phyloP scores from a whole-genome alignment of 2,888 invertebrate species.

The Ornithoptera alexandrae region DNA sequence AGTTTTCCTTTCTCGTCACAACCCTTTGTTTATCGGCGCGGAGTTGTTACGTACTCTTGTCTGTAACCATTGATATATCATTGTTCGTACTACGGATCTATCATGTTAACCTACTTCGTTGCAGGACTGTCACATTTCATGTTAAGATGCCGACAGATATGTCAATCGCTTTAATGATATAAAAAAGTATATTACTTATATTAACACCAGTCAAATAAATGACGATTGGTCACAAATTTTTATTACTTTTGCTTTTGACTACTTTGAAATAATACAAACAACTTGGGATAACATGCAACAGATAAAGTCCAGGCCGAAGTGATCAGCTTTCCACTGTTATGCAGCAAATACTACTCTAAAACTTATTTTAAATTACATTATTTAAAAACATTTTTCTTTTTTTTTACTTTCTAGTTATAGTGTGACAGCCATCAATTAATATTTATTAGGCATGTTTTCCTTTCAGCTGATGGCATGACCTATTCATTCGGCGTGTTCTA shows the following conservation, averaged over 20 bases:
- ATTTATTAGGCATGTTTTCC: slow-evolving; percentile 12
- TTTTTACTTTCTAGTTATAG: neutral
- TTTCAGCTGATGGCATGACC: slow-evolving; percentile 97
- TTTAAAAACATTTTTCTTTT: neutral
- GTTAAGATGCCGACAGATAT: slow-evolving; percentile 33
- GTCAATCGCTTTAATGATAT: slow-evolving; percentile 13
- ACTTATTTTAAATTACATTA: neutral
- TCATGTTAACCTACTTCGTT: slow-evolving; percentile 59
- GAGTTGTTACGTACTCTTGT: slow-evolving; percentile 23
- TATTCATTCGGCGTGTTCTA: slow-evolving; percentile 98
- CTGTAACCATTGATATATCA: slow-evolving; percentile 27
- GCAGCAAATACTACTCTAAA: neutral
- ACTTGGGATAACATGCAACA: neutral
- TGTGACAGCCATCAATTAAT: neutral
- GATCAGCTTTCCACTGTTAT: neutral
- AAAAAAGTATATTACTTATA: neutral
- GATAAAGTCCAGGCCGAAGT: neutral
- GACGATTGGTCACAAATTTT: neutral
- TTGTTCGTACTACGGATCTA: slow-evolving; percentile 36
- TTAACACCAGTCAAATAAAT: neutral
- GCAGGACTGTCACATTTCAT: slow-evolving; percentile 37
- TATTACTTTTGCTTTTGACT: too few species aligned
- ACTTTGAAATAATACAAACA: too few species aligned
- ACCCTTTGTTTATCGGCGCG: slow-evolving; percentile 34
- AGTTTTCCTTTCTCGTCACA: slow-evolving; percentile 24